Percentiles rank a stretch among this genome's conserved stretches.
These are phyloP conservation scores for Rhineura floridana DNA, from an alignment of 2,113 vertebrate genomes.

Conservation along the genomic window DNA sequence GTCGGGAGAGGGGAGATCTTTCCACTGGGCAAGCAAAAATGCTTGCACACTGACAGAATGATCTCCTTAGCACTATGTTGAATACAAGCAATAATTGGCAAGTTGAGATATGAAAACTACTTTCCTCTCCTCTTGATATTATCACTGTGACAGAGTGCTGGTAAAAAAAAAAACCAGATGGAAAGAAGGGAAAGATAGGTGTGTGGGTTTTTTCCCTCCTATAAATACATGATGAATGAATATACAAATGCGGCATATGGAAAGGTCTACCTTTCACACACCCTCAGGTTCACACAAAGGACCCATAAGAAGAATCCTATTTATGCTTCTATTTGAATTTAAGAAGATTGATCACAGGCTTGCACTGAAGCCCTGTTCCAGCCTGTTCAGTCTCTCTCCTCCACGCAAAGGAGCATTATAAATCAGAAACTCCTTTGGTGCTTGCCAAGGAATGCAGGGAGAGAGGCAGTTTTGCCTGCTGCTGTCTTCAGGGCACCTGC, in stretches of 20 bases:
- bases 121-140: not conserved
- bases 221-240: not conserved
- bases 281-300: not conserved
- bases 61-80: too few relatives aligned
- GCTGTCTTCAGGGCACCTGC: constrained; percentile 43
- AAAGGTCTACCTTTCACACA: not conserved
- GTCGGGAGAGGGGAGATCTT: too few relatives aligned
- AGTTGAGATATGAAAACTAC: not conserved
- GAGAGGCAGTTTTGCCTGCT: constrained; percentile 22
- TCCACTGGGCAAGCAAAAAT: too few relatives aligned
- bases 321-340: not conserved
- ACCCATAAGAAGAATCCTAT: not conserved
- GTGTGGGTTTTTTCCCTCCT: not conserved
- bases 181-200: not conserved
- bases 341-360: not conserved
- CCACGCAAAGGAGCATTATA: not conserved
- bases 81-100: not conserved
- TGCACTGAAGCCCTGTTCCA: not conserved
- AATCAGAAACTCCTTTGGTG: not conserved
- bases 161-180: not conserved
- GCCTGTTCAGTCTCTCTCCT: not conserved
- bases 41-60: too few relatives aligned
- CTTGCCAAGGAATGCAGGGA: not conserved
- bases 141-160: not conserved
- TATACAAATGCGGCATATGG: not conserved